These are phyloP conservation scores for Bicyclus anynana DNA, from an alignment of 1,140 invertebrate species.

Conservation along the genomic window DNA sequence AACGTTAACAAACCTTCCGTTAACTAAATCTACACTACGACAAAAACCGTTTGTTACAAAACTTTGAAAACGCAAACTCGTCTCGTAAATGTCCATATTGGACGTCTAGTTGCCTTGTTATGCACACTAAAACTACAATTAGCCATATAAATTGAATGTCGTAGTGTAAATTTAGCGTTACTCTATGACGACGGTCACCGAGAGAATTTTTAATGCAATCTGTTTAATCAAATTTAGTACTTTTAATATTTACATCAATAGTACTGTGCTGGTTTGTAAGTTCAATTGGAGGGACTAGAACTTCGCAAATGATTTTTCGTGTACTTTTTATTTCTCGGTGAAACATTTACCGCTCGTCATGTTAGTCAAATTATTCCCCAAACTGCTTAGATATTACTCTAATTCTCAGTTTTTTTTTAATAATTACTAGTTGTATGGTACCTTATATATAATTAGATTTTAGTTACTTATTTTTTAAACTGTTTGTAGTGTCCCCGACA, in stretches of 20 bases:
- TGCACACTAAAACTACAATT: background rate
- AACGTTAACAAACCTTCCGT: slow-evolving; percentile 17
- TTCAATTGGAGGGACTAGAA: background rate
- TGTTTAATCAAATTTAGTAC: background rate
- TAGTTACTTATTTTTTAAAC: slow-evolving; percentile 27
- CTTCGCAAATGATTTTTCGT: background rate
- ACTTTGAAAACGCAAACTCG: no score
- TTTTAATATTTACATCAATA: background rate
- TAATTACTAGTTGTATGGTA: slow-evolving; percentile 22
- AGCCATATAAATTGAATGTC: background rate
- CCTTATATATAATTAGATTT: slow-evolving; percentile 27
- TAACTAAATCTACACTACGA: background rate
- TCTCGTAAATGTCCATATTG: no score
- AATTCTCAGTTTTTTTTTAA: slow-evolving; percentile 31
- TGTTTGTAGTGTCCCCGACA: slow-evolving; percentile 26
- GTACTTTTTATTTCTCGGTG: slow-evolving; percentile 9
- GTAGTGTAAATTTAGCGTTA: slow-evolving; percentile 3
- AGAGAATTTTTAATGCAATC: slow-evolving; percentile 1
- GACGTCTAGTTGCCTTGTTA: background rate
- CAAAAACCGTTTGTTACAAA: background rate
- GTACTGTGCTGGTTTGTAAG: background rate
- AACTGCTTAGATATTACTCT: slow-evolving; percentile 53
- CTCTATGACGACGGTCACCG: slow-evolving; percentile 12
- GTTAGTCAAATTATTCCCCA: slow-evolving; percentile 69
- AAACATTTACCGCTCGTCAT: slow-evolving; percentile 37